Base-by-base conservation (phyloP, 2,888 invertebrate genomes). In the Panorpa germanica region DNA sequence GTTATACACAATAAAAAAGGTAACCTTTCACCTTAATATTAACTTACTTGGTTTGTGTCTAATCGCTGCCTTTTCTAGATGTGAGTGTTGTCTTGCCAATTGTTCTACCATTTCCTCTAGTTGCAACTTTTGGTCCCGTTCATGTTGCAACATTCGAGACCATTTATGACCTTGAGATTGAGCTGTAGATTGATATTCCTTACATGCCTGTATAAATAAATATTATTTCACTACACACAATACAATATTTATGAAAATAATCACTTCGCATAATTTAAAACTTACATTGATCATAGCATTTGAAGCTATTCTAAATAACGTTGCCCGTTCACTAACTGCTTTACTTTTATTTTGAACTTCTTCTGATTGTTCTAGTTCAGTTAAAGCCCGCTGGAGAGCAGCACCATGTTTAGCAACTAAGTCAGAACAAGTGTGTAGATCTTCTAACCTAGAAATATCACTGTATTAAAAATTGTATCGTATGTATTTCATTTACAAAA, bases 51-150 rank as follows among this genome's bases (percentile, higher is more conserved):
- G 55, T 40, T 53, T 44, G 34, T 72, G 67, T 15, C 70, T 73
- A 17, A 60, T 64, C 19, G 86, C 88, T 3, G 88, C 90, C 53
- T 88, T 81, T 57, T 98, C 98, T 39, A 98, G 62, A 43, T 80
- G 81, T 33, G 91, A 90, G 53, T 95, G 96, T 51, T 98, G 98
- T 40, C 88, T 70, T 9, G 98, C 98, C 37, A 99, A 64, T 45
- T 93, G 91, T 50, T 98, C 96, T 10, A 98, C 88, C 61, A 98
- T 86, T 47, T 93, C 93, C 48, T 93, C 90, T 37, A 93, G 60
- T 26, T 88, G 69, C 50, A 78, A 67, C 45, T 91, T 73, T 55
- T 95, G 91, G 40, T 95, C 91, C 13, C 93, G 75, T 50, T 98
- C 95, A 53, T 90, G 85, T 42, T 91, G 85, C 37, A 96, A 57